Base-by-base conservation (phyloP, 2,113 vertebrate genomes). In the Nannobrachium achirus region DNA sequence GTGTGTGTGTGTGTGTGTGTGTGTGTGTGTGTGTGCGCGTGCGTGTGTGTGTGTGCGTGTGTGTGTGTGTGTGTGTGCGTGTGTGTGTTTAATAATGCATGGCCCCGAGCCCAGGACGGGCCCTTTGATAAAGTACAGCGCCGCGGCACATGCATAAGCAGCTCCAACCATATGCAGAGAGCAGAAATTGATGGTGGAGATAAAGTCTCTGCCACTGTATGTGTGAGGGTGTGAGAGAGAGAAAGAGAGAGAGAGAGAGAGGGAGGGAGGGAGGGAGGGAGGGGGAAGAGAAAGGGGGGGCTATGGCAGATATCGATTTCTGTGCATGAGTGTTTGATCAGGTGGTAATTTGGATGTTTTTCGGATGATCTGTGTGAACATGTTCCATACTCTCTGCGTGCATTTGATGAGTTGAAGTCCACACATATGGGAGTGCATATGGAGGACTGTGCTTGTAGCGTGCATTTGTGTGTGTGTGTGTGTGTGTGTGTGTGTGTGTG, bases 31-130 rank as follows among this genome's bases (percentile, higher is more conserved):
- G 75, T 71, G 74, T 71, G 56, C 71, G 70, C 76, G 69, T 70
- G 61, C 4, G 49, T 73, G 63, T 66, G 52, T 73, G 19, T 58
- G 57, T 51, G 44, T n/a, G 18, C 13, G 59, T 25, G 55, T 56
- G 65, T 19, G 50, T 44, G 76, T 62, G 57, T 57, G 61, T 10
- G 41, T 52, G 61, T 68, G 73, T 64, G 72, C 76, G 66, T 69
- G 88, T 78, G 66, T 80, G 84, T 88, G 89, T 91, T 92, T 86
- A 93, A 93, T 93, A 93, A 93, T 93, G 91, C 91, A 93, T 91
- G 86, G 87, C 87, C 87, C 71, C 76, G 33, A 80, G 89, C 84
- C 83, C 85, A 89, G 89, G 89, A 92, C 85, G 76, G 86, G 82
- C 68, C 86, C 82, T 90, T 91, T 93, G 92, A 93, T 93, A 92